Evolutionary conservation across 2,113 vertebrate species (phyloP).

Genomic region (Sphaerodactylus townsendi): DNA sequence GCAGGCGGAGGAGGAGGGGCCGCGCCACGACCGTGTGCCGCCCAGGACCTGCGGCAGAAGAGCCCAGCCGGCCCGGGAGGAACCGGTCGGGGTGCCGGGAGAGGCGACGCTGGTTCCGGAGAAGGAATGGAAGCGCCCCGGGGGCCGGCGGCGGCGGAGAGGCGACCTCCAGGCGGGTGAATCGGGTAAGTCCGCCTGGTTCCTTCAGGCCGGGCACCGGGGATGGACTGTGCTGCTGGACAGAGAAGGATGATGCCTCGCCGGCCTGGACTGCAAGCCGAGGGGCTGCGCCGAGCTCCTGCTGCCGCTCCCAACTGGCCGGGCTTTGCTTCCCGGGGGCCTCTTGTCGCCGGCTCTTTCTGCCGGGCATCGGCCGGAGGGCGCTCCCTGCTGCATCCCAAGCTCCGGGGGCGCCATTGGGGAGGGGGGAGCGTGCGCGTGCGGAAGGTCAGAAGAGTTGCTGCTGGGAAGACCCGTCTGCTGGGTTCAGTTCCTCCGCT

Average conservation of each 20-base stretch:
- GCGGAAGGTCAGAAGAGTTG: background rate
- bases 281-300: background rate
- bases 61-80: background rate
- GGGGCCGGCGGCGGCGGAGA: background rate
- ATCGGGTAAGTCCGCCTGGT: background rate
- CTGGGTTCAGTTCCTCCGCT: too few species aligned
- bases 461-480: background rate
- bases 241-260: background rate
- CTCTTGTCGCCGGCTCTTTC: background rate
- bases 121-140: background rate
- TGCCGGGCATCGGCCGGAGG: background rate
- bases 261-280: background rate
- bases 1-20: background rate
- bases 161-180: too few species aligned
- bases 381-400: background rate
- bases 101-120: too few species aligned
- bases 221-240: too few species aligned
- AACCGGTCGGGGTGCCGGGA: background rate
- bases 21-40: fast-evolving
- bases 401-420: too few species aligned
- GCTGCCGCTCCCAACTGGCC: background rate
- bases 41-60: background rate
- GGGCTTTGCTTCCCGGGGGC: background rate
- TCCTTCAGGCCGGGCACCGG: background rate
- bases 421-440: background rate